These are phyloP conservation scores for Dryobota labecula DNA, from an alignment of 2,888 invertebrate species.

Conservation along the genomic window DNA sequence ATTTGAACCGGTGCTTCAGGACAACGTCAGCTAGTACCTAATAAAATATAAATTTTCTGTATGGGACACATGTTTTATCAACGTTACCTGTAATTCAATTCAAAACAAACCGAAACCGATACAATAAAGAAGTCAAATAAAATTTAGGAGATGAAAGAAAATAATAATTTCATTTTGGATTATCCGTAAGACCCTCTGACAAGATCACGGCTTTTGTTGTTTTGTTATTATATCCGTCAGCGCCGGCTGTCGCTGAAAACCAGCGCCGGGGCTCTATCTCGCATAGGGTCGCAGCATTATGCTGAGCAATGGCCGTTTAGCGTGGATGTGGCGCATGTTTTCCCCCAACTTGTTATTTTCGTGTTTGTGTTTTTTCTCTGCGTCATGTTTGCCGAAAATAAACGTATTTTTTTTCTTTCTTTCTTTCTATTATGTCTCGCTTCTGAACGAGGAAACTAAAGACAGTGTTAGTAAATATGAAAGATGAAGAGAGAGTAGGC, in stretches of 20 bases:
- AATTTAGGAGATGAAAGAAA: conserved; percentile 22
- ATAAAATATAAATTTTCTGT: neutral
- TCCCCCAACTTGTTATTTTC: no score
- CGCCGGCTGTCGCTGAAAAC: no score
- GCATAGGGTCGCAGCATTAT: no score
- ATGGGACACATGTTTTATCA: neutral
- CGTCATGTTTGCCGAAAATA: no score
- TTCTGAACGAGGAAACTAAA: neutral
- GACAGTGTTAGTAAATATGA: neutral
- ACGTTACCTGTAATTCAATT: conserved; percentile 5
- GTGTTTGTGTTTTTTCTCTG: no score
- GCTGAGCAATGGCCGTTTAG: no score
- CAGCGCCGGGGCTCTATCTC: no score
- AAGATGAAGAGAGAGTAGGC: no score
- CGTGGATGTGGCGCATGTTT: no score
- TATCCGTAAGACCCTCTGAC: conserved; percentile 27
- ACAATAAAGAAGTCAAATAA: conserved; percentile 22
- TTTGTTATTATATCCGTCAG: no score
- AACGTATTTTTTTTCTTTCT: no score
- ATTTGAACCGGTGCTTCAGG: neutral
- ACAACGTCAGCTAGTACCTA: neutral
- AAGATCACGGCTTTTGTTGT: conserved; percentile 20
- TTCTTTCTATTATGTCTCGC: no score
- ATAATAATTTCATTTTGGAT: conserved; percentile 39
- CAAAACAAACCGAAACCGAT: conserved; percentile 6